Evolutionary conservation across 2,797 vertebrate species (phyloP), one percentile per base, ranked within the genome.

Genomic region (Thripadectes ignobilis): DNA sequence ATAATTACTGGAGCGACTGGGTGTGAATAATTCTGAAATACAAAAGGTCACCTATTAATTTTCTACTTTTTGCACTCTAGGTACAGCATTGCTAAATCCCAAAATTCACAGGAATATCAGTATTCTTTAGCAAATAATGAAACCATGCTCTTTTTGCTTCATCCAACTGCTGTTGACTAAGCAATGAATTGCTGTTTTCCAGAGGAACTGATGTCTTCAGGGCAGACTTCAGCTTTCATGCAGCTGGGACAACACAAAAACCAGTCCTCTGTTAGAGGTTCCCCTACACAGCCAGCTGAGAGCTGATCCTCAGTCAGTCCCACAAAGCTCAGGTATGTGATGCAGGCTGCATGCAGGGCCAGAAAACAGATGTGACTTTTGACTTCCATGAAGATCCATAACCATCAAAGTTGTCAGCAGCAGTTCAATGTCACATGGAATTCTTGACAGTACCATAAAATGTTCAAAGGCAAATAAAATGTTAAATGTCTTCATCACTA

Each of bases 21-120:
- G 98, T 12, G 98, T 98, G 98, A 99, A 99, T 96, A 99, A 98
- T 98, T 99, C 99, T 99, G 98, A 90, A 97, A 97, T 48, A 66
- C 1, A 24, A 55, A 48, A 43, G 59, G 48, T 17, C 61, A 82
- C 9, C 61, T 39, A 54, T 68, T 73, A 61, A 71, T 87, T 65
- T 72, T 83, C 52, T 68, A 21, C 2, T 63, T 61, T 57, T 52
- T 38, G 66, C 22, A 58, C 20, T 58, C 43, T 21, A 26, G 4
- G 34, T 57, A 58, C 13, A 63, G 36, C 45, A 69, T 4, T 73
- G 22, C 26, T 69, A 74, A 24, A 68, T 43, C 49, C 13, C 19
- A 79, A 58, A 76, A 84, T 72, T 72, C 62, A 66, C 22, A 68
- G 23, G 32, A 88, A 14, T 51, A 34, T 8, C 39, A 67, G 9